Evolutionary conservation across 2,113 vertebrate genomes (phyloP).

Genomic region (Rana temporaria): DNA sequence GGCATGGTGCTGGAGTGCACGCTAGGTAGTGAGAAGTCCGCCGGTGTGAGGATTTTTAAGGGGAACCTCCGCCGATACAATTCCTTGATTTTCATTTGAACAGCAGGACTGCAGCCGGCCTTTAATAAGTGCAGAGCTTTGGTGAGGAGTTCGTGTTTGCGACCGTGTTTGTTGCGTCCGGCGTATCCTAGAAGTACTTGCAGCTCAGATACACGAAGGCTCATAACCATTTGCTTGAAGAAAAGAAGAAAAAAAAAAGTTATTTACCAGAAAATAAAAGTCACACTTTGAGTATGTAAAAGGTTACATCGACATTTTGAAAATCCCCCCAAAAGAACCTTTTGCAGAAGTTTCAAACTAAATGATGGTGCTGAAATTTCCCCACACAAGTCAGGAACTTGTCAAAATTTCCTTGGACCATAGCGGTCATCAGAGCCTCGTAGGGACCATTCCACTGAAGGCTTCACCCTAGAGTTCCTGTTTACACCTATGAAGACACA

Average conservation of each 20-base stretch:
- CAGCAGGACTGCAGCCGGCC: slow-evolving; percentile 94
- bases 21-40: slow-evolving; percentile 85
- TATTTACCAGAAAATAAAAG: not conserved
- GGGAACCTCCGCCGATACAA: slow-evolving; percentile 95
- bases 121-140: slow-evolving; percentile 96
- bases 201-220: slow-evolving; percentile 98
- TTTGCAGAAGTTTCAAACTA: too few relatives aligned
- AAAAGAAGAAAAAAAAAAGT: slow-evolving; percentile 62
- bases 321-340: too few relatives aligned
- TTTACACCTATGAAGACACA: too few relatives aligned
- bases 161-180: slow-evolving; percentile 97
- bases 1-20: slow-evolving; percentile 90
- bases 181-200: slow-evolving; percentile 98
- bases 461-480: too few relatives aligned
- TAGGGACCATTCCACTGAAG: too few relatives aligned
- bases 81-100: slow-evolving; percentile 99
- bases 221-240: slow-evolving; percentile 99
- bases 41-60: slow-evolving; percentile 92
- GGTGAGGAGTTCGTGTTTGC: slow-evolving; percentile 98
- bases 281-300: too few relatives aligned
- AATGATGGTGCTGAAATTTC: too few relatives aligned
- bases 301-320: too few relatives aligned
- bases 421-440: too few relatives aligned
- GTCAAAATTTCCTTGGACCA: too few relatives aligned
- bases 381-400: too few relatives aligned